Evolutionary conservation across 2,888 invertebrate species (phyloP), one percentile per base, ranked within the genome.

Genomic region (Electrophaes corylata): DNA sequence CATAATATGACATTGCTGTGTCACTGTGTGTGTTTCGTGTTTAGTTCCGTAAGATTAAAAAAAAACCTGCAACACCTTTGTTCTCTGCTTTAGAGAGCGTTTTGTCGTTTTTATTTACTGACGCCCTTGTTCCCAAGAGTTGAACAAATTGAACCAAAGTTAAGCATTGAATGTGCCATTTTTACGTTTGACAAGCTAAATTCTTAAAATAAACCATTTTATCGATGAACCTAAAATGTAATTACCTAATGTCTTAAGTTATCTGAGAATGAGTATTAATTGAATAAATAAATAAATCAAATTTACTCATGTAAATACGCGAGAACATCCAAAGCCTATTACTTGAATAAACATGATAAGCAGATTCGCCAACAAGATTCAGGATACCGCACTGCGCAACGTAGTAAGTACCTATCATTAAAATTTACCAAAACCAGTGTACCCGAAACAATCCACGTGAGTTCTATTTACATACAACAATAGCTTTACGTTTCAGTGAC

Each of bases 381-480:
- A 69, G 72, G 65, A 67, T 72, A 76, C 81, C 80, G 80, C 81
- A 82, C 70, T 83, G 88, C 87, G 88, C 76, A 51, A 55, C 87
- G 82, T 78, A 75, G 72, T 76, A 74, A 75, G 72, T 76, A 29
- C 26, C 26, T 29, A 74, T 76, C 49, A 82, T 83, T 83, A 84
- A 87, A 86, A 84, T 87, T 84, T 78, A 84, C 74, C 79, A 76
- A 82, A 86, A 81, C 78, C 81, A 72, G 75, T 69, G 76, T 70
- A 73, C 79, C 75, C 75, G 76, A 78, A 80, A 81, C 82, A 80
- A 80, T 79, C 67, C 79, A 74, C 75, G 74, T 75, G 70, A 68
- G 63, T 65, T 69, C 70, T 74, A 76, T 85, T 85, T 81, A 76
- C 75, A 75, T 77, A 75, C 71, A 73, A 62, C 60, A 75, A 73